A percentile compares a stretch with the other conserved stretches of the same genome.
phyloP scores from a whole-genome alignment of 2,888 invertebrate species.

The Nemurella pictetii region DNA sequence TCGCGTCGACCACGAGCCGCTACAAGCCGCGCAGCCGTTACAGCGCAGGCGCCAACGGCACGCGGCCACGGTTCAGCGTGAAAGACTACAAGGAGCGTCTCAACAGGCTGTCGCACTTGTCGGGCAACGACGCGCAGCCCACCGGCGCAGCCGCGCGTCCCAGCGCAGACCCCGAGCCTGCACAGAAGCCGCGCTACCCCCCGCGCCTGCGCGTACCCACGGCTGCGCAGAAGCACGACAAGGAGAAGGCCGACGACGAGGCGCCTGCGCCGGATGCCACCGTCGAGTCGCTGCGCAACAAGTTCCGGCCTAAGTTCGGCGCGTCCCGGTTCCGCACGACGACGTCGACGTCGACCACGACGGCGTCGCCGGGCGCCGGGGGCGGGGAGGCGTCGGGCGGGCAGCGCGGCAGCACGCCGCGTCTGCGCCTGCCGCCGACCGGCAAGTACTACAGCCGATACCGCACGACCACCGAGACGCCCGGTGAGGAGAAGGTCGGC shows the following conservation, averaged over 20 bases:
- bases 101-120: constrained; percentile 13
- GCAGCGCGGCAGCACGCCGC: constrained; percentile 1
- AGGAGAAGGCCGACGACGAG: constrained; percentile 11
- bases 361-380: not conserved
- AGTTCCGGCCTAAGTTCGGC: constrained; percentile 24
- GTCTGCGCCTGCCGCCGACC: constrained; percentile 34
- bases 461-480: constrained; percentile 44
- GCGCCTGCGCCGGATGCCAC: constrained; percentile 36
- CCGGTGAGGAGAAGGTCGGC: constrained; percentile 26
- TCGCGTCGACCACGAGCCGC: not conserved
- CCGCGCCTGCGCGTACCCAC: not conserved
- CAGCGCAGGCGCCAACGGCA: constrained; percentile 49
- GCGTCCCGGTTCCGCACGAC: constrained; percentile 33
- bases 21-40: constrained; percentile 30
- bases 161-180: not conserved
- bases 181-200: not conserved
- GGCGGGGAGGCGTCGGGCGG: not conserved
- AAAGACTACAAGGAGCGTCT: constrained; percentile 73
- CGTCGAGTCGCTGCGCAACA: not conserved
- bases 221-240: not conserved
- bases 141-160: not conserved
- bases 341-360: constrained; percentile 38
- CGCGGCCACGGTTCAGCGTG: constrained; percentile 73
- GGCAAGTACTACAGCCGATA: constrained; percentile 47
- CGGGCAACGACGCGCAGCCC: not conserved